Evolutionary conservation across 2,888 invertebrate genomes (phyloP).

Genomic region (Gryllus longicercus): DNA sequence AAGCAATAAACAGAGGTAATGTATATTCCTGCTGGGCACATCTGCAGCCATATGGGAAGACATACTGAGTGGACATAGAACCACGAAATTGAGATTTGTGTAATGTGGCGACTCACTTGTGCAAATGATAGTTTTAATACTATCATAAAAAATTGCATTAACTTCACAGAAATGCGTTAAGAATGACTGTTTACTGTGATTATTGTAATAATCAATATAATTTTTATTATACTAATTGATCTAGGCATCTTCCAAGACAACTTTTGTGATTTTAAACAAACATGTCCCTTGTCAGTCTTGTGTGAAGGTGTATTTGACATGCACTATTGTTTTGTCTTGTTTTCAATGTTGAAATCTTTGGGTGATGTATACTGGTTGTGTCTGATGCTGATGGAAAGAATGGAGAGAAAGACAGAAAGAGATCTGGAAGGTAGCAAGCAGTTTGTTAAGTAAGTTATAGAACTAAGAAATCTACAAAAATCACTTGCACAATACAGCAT

Average conservation of each 20-base stretch:
- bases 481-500: slow-evolving; percentile 17
- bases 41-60: slow-evolving; percentile 6
- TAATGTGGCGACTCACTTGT: slow-evolving; percentile 8
- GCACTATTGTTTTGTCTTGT: neutral
- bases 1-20: slow-evolving; percentile 23
- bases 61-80: neutral
- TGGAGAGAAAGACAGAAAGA: neutral
- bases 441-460: neutral
- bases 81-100: neutral
- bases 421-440: neutral
- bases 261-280: neutral
- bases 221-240: too few species aligned
- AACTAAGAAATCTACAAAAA: slow-evolving; percentile 3
- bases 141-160: neutral
- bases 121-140: neutral
- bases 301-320: slow-evolving; percentile 17
- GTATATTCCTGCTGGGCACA: slow-evolving; percentile 5
- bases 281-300: slow-evolving; percentile 2
- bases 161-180: neutral
- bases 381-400: neutral
- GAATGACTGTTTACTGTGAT: neutral
- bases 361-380: neutral
- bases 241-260: neutral
- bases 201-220: too few species aligned
- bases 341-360: neutral